Evolutionary conservation across 2,888 invertebrate species (phyloP), one percentile per base, ranked within the genome.

Genomic region (Andricus curvator): DNA sequence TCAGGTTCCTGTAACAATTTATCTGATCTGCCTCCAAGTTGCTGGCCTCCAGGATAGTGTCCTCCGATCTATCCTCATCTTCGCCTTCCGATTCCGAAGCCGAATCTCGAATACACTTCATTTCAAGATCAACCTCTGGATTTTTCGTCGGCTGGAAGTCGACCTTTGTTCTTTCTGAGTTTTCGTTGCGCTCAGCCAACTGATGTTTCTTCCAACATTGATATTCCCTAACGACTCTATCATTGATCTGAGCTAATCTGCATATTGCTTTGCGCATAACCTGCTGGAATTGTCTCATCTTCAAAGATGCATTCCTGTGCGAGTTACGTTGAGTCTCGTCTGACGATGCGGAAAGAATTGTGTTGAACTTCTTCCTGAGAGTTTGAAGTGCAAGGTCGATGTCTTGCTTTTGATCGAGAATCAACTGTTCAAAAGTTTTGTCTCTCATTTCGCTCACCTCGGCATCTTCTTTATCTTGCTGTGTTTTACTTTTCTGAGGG

Each of bases 51-150:
- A 82, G 64, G 11, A 11, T 76, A 62, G 25, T 80, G 29, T 22
- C 77, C 33, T 17, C 78, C 0, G 15, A 8, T 17, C 82, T 83
- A 0, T 83, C 80, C 22, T 65, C 70, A 13, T 51, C 29, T 15
- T 77, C 79, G 17, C 83, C 81, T 0, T 88, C 87, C 60, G 56
- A 83, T 48, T 89, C 90, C 13, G 88, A 83, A 11, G 86, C 89
- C 0, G 92, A 92, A 2, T 91, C 92, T 29, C 90, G 86, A 1
- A 82, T 83, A 25, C 93, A 93, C 4, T 74, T 84, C 92, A 93
- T 92, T 22, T 88, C 88, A 20, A 88, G 25, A 0, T 83, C 22
- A 5, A 81, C 4, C 1, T 20, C 25, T 20, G 17, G 56, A 60
- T 81, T 80, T 51, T 37, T 81, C 41, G 62, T 62, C 1, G 41